phyloP scores from a whole-genome alignment of 1,140 invertebrate species.

The Gonioctena quinquepunctata region DNA sequence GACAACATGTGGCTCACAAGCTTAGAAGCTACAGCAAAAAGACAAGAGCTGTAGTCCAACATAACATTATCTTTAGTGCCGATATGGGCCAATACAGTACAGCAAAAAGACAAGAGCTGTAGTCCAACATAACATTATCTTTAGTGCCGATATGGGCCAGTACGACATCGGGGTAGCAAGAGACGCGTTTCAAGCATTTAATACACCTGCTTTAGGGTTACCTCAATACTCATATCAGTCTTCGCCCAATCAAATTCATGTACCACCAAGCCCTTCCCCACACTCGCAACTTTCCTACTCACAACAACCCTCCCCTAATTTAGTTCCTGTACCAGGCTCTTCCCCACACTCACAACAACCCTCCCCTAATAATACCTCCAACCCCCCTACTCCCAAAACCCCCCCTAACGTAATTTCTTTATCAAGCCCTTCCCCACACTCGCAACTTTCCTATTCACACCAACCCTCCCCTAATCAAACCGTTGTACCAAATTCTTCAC shows the following conservation, averaged over 20 bases:
- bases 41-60: neutral
- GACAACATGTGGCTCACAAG: slow-evolving; percentile 5
- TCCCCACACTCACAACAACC: neutral
- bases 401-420: neutral
- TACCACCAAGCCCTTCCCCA: neutral
- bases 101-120: neutral
- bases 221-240: neutral
- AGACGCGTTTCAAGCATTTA: neutral
- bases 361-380: too few species aligned
- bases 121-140: neutral
- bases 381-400: neutral
- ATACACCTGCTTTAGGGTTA: too few species aligned
- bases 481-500: too few species aligned
- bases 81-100: neutral
- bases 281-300: neutral
- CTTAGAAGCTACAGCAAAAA: slow-evolving; percentile 7
- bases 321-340: neutral
- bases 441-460: slow-evolving; percentile 6
- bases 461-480: too few species aligned
- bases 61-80: neutral
- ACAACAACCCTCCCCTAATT: neutral
- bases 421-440: neutral
- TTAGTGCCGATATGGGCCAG: neutral
- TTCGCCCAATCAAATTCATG: neutral
- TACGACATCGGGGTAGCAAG: too few species aligned